A percentile compares a stretch with the other conserved stretches of the same genome.
phyloP scores from a whole-genome alignment of 2,888 invertebrate genomes.

The Drosophila trichaetosa region DNA sequence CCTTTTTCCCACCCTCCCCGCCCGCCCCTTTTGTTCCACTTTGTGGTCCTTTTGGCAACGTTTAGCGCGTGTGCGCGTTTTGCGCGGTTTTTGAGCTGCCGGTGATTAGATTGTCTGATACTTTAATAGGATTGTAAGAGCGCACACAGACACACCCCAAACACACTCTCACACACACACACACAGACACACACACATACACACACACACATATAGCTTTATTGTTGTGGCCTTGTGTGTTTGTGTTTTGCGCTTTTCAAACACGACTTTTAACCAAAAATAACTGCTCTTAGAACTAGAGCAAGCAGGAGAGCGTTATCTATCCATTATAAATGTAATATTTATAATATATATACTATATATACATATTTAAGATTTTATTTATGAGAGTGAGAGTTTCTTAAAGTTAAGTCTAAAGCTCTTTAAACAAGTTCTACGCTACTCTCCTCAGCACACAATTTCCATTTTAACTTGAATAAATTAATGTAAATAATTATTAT shows the following conservation, averaged over 20 bases:
- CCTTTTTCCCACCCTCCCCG: conserved; percentile 3
- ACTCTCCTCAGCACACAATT: background rate
- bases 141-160: conserved; percentile 33
- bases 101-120: conserved; percentile 79
- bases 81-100: conserved; percentile 75
- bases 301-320: conserved; percentile 6
- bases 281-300: conserved; percentile 6
- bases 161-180: conserved; percentile 6
- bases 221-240: conserved; percentile 24
- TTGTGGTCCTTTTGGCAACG: conserved; percentile 62
- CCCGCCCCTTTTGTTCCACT: conserved; percentile 7
- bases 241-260: conserved; percentile 28
- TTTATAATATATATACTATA: too few species aligned
- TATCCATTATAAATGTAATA: background rate
- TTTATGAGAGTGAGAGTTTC: too few species aligned
- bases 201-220: conserved; percentile 7
- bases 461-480: background rate
- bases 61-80: conserved; percentile 64
- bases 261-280: conserved; percentile 21
- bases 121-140: conserved; percentile 77
- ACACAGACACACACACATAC: conserved; percentile 10
- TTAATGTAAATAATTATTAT: background rate
- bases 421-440: background rate
- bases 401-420: background rate
- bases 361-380: background rate